These are phyloP conservation scores for Piezodorus guildinii DNA, from an alignment of 1,140 invertebrate genomes.

Conservation along the genomic window DNA sequence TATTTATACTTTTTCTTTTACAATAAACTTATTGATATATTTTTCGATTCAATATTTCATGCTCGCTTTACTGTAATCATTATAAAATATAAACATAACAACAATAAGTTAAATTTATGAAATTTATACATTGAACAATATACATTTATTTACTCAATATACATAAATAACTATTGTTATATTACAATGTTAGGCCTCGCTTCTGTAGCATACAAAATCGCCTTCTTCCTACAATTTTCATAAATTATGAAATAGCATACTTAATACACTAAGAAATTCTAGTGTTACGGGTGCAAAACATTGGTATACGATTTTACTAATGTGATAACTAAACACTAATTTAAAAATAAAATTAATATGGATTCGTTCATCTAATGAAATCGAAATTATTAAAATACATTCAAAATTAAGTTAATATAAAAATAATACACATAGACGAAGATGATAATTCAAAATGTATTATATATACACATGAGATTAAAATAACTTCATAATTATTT, in stretches of 20 bases:
- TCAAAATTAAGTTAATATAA: not conserved
- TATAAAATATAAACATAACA: too few species aligned
- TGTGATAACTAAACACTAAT: too few species aligned
- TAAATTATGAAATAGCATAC: not conserved
- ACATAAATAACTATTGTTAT: not conserved
- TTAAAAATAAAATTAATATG: too few species aligned
- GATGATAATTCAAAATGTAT: too few species aligned
- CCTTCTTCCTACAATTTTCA: not conserved
- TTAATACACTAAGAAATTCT: not conserved
- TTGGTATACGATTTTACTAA: too few species aligned
- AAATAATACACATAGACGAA: not conserved
- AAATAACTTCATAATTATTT: too few species aligned
- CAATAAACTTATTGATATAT: constrained; percentile 4
- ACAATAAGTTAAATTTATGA: constrained; percentile 1
- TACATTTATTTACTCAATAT: constrained; percentile 7
- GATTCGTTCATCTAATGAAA: too few species aligned
- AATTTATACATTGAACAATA: not conserved
- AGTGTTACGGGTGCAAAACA: constrained; percentile 4
- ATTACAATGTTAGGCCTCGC: constrained; percentile 3
- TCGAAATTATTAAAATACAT: not conserved
- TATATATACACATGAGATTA: too few species aligned
- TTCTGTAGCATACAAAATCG: not conserved
- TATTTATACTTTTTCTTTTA: too few species aligned
- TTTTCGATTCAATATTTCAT: too few species aligned
- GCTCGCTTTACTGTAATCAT: too few species aligned